Base-by-base conservation (phyloP, 2,113 vertebrate genomes). In the Heterotilapia buettikoferi region DNA sequence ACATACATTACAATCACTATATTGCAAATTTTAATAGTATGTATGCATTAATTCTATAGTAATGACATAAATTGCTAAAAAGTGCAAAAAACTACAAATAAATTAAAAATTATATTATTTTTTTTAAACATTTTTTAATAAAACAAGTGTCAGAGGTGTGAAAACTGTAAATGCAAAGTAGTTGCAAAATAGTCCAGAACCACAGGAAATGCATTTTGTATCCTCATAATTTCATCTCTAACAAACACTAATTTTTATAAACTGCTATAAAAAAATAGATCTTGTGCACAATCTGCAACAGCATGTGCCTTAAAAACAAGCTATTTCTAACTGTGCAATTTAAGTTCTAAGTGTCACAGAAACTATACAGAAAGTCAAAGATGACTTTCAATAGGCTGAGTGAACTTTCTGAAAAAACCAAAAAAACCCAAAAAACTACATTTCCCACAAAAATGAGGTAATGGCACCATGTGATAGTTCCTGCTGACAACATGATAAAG, bases 121-220 rank as follows among this genome's bases (percentile, higher is more conserved):
- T 38, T 56, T 63, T 33, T 2, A 33, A 11, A 63, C 18, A 63
- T 2, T 63, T 36, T 36, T 1, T 36, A 63, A 11, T n/a, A 36
- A 36, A 7, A 36, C 1, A 61, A 2, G 12, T 66, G 7, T 66
- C 18, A 66, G 1, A 36, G 9, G 9, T 10, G 19, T 36, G 9
- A 66, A 36, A 66, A 66, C 61, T 66, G 59, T 31, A 61, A 61
- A 21, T 11, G 19, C 9, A 26, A 56, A 56, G 21, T 24, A 56
- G n/a, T 57, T 59, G 26, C 0, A 63, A 63, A 33, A 0, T 31
- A 63, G 0, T 66, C n/a, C 31, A 0, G 0, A 12, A 66, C 9
- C 0, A 66, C 61, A 66, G 31, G 31, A n/a, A n/a, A n/a, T 12
- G 12, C 5, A 36, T 36, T 63, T 66, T 5, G 31, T 5, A 66